These are phyloP conservation scores for Polymixis lichenea DNA, from an alignment of 2,888 invertebrate genomes.

Conservation along the genomic window DNA sequence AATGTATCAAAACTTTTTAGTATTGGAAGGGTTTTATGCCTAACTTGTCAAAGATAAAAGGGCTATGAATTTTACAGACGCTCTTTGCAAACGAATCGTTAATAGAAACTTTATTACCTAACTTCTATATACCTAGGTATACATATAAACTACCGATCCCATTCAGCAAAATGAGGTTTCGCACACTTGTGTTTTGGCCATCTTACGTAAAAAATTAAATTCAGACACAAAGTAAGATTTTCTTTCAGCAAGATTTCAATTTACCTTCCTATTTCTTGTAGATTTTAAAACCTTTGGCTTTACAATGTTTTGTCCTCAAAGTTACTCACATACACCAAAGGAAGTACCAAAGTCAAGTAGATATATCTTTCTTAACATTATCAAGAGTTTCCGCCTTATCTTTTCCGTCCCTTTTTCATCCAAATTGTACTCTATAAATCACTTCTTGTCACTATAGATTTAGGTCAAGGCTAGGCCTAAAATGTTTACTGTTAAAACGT, in stretches of 20 bases:
- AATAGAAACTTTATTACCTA: neutral
- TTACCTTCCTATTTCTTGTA: neutral
- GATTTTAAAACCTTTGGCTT: neutral
- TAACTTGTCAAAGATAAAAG: neutral
- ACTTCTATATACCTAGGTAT: neutral
- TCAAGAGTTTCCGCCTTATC: slow-evolving; percentile 37
- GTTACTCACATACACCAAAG: neutral
- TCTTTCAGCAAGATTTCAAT: neutral
- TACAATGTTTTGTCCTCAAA: neutral
- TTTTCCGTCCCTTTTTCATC: slow-evolving; percentile 11
- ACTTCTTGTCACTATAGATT: slow-evolving; percentile 32
- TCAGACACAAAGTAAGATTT: neutral
- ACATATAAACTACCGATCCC: neutral
- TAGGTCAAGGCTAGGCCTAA: slow-evolving; percentile 12
- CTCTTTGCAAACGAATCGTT: neutral
- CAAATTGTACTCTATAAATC: slow-evolving; percentile 38
- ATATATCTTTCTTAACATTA: slow-evolving; percentile 33
- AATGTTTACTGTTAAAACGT: slow-evolving; percentile 19
- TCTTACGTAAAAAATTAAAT: neutral
- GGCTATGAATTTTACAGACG: neutral
- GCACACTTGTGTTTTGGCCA: neutral
- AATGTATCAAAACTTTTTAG: neutral
- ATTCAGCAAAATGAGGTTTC: neutral
- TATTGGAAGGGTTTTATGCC: neutral
- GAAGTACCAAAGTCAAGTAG: neutral